These are phyloP conservation scores for Nycticorax nycticorax DNA, from an alignment of 2,113 vertebrate species.

Conservation along the genomic window DNA sequence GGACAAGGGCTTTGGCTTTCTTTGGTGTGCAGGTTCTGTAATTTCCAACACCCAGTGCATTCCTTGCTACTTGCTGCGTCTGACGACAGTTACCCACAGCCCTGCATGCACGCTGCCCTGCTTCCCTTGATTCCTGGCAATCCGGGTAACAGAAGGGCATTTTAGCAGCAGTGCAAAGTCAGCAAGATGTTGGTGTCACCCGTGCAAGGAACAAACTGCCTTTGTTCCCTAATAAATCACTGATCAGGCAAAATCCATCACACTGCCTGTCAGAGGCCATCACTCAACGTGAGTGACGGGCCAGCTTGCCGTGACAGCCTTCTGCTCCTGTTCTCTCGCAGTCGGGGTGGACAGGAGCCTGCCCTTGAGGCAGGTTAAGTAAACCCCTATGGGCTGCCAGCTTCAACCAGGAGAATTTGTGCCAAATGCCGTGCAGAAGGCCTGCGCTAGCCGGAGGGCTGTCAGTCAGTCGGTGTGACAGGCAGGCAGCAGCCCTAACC, in stretches of 20 bases:
- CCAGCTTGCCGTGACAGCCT: not conserved
- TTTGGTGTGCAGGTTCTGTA: not conserved
- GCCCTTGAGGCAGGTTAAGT: not conserved
- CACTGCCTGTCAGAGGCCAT: not conserved
- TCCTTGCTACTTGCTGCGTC: not conserved
- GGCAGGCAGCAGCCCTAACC: not conserved
- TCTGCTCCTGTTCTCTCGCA: not conserved
- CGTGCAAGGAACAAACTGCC: not conserved
- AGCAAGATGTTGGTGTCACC: not conserved
- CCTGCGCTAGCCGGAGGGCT: not conserved
- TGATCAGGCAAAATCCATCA: not conserved
- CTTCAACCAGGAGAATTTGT: not conserved
- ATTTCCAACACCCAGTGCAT: not conserved
- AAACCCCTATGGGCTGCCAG: not conserved
- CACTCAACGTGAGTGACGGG: not conserved
- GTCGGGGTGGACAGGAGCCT: not conserved
- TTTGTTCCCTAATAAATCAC: constrained; percentile 20
- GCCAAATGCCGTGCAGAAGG: not conserved
- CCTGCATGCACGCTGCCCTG: not conserved
- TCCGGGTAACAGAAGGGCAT: not conserved
- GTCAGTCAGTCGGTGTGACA: not conserved
- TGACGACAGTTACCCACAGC: not conserved
- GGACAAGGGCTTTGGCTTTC: not conserved
- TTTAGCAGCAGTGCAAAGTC: constrained; percentile 2
- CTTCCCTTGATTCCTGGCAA: not conserved